A percentile compares a stretch with the other conserved stretches of the same genome.
phyloP scores from a whole-genome alignment of 2,888 invertebrate species.

The Synergus laeviventris region DNA sequence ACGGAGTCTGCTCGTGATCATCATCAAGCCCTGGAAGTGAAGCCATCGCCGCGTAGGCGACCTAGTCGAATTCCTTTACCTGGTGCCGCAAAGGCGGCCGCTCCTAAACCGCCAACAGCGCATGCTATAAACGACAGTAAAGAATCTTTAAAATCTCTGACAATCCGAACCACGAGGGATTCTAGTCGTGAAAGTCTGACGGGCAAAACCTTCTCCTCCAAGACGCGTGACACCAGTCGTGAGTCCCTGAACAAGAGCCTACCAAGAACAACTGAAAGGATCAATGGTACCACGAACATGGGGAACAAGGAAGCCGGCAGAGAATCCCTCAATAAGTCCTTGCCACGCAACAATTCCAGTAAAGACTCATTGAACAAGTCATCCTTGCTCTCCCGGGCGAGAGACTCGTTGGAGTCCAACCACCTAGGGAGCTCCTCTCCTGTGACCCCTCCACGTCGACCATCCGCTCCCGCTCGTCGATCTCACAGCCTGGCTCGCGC shows the following conservation, averaged over 20 bases:
- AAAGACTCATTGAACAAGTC: constrained; percentile 71
- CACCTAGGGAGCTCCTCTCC: constrained; percentile 63
- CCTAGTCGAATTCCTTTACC: constrained; percentile 86
- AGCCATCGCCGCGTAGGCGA: constrained; percentile 76
- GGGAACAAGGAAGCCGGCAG: constrained; percentile 66
- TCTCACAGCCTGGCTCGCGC: constrained; percentile 72
- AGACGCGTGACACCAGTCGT: constrained; percentile 67
- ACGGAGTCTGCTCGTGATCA: constrained; percentile 83
- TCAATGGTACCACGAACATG: constrained; percentile 51
- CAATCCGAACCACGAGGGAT: constrained; percentile 63
- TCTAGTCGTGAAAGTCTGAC: constrained; percentile 65
- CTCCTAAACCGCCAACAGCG: constrained; percentile 81
- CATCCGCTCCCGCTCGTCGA: constrained; percentile 74
- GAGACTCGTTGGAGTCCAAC: constrained; percentile 70
- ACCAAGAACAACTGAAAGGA: constrained; percentile 55
- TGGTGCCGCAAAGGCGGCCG: constrained; percentile 77
- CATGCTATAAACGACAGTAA: constrained; percentile 68
- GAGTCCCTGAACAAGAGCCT: constrained; percentile 71
- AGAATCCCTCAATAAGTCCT: constrained; percentile 68
- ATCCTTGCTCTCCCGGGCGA: constrained; percentile 70
- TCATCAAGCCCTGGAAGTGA: constrained; percentile 73
- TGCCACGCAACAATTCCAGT: constrained; percentile 70
- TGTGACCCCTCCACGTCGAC: constrained; percentile 69
- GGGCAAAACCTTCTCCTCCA: constrained; percentile 61
- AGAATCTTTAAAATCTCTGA: constrained; percentile 71